phyloP scores from a whole-genome alignment of 2,888 invertebrate species.

The Tribolium freemani region DNA sequence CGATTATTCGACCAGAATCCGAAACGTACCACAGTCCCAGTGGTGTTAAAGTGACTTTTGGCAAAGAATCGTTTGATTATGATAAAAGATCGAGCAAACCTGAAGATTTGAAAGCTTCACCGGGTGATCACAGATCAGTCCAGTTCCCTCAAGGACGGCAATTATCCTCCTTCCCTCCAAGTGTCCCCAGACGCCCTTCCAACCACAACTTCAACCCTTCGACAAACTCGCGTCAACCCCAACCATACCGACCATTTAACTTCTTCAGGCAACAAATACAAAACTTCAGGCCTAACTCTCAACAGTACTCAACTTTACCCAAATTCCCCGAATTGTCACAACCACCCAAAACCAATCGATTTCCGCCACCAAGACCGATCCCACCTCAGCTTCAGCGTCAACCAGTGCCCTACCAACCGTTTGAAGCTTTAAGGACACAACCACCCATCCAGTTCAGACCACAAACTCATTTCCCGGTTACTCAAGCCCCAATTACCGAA shows the following conservation, averaged over 20 bases:
- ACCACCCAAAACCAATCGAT: slow-evolving; percentile 25
- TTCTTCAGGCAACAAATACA: slow-evolving; percentile 33
- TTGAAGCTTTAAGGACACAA: slow-evolving; percentile 51
- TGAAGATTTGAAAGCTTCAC: slow-evolving; percentile 64
- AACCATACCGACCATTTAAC: slow-evolving; percentile 72
- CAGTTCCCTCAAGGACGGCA: slow-evolving; percentile 58
- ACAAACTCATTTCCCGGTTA: slow-evolving; percentile 68
- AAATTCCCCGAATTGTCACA: slow-evolving; percentile 31
- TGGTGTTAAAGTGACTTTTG: slow-evolving; percentile 87
- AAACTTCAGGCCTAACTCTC: slow-evolving; percentile 23
- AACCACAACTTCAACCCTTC: slow-evolving; percentile 39
- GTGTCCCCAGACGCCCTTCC: slow-evolving; percentile 43
- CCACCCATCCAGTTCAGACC: slow-evolving; percentile 65
- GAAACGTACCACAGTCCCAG: slow-evolving; percentile 86
- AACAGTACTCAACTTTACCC: slow-evolving; percentile 51
- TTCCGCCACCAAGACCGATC: slow-evolving; percentile 53
- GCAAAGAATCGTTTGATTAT: slow-evolving; percentile 74
- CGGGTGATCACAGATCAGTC: slow-evolving; percentile 40
- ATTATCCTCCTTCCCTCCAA: slow-evolving; percentile 54
- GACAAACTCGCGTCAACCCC: slow-evolving; percentile 64
- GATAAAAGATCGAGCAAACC: slow-evolving; percentile 67
- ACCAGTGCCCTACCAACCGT: slow-evolving; percentile 63
- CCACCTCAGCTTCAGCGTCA: slow-evolving; percentile 57
- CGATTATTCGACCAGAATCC: slow-evolving; percentile 89
- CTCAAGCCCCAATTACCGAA: slow-evolving; percentile 55